phyloP scores from a whole-genome alignment of 2,113 vertebrate species.

The Solenodon paradoxus region DNA sequence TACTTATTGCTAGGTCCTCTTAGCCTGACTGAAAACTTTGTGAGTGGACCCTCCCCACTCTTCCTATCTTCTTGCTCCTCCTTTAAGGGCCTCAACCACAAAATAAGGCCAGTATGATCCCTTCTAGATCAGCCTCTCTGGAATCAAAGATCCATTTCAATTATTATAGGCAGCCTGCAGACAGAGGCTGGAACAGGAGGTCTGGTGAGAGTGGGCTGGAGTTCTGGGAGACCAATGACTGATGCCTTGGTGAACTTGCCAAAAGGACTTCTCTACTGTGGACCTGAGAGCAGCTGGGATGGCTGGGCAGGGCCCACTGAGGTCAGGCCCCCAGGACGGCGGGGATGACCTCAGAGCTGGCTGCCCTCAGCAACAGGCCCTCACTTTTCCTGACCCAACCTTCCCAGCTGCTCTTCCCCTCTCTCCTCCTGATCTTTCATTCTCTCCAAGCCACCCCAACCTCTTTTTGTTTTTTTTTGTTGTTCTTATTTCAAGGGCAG shows the following conservation, averaged over 20 bases:
- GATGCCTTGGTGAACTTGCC: fast-evolving
- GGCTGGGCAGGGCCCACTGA: slow-evolving; percentile 69
- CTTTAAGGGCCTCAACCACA: background rate
- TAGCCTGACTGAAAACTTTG: background rate
- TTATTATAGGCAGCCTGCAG: background rate
- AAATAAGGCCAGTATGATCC: background rate
- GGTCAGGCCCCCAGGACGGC: slow-evolving; percentile 75
- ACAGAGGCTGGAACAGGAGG: background rate
- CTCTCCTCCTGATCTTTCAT: background rate
- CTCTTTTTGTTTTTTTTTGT: background rate
- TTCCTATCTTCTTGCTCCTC: background rate
- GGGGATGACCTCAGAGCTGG: slow-evolving; percentile 43
- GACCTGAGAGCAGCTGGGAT: background rate
- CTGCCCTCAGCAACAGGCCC: slow-evolving; percentile 31
- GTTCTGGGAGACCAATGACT: background rate
- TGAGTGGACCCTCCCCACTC: background rate
- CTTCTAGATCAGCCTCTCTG: background rate
- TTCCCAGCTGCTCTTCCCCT: background rate
- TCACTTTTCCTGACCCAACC: background rate
- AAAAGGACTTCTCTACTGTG: background rate
- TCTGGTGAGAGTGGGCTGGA: background rate
- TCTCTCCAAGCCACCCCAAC: background rate
- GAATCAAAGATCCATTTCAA: background rate
- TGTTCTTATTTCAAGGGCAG: background rate
- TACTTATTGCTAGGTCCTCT: background rate